phyloP scores from a whole-genome alignment of 2,113 vertebrate genomes.

The Camelus bactrianus region DNA sequence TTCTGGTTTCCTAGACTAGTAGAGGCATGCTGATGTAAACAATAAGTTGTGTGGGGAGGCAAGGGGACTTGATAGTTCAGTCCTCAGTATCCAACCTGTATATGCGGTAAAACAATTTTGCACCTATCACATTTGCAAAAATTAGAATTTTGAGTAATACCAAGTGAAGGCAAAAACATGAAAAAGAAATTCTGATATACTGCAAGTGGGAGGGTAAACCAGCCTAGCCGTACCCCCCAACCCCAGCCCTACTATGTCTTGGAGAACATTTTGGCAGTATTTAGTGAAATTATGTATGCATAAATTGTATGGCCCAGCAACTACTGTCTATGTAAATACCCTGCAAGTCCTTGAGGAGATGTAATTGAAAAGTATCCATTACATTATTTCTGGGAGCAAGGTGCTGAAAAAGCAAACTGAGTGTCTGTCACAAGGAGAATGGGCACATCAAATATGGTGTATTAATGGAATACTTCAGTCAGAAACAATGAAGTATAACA shows the following conservation, averaged over 20 bases:
- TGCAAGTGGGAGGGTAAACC: background rate
- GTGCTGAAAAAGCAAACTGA: background rate
- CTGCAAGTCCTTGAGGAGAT: background rate
- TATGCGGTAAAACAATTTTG: background rate
- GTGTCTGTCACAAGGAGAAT: background rate
- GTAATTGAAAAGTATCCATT: background rate
- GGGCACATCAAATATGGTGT: background rate
- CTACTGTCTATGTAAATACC: background rate
- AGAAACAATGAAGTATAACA: background rate
- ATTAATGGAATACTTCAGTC: background rate
- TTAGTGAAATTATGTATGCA: background rate
- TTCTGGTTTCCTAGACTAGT: background rate
- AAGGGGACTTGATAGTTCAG: background rate
- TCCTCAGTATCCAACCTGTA: background rate
- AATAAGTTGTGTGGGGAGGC: background rate
- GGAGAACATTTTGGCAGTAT: background rate
- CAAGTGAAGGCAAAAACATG: background rate
- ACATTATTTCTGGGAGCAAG: background rate
- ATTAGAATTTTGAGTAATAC: background rate
- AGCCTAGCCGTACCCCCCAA: too few species aligned
- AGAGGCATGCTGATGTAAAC: background rate
- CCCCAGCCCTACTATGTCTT: background rate
- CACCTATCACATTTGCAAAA: background rate
- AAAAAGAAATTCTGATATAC: background rate
- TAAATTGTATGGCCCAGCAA: background rate